Evolutionary conservation across 35 echinoderm and acorn worm genomes (phyloP).

Genomic region (Strongylocentrotus purpuratus): DNA sequence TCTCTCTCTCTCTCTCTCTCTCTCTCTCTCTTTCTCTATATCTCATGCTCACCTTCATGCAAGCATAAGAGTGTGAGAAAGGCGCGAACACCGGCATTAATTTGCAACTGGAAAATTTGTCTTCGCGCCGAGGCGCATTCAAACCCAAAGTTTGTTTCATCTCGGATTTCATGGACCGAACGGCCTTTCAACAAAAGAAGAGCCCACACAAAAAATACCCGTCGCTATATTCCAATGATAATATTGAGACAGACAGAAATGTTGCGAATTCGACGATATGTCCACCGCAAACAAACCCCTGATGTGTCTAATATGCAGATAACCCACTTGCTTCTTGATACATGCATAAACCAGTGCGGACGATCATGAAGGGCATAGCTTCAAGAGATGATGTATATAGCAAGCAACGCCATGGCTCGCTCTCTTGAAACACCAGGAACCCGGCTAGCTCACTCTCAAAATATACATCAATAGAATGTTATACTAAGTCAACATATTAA

Average conservation of each 20-base stretch:
- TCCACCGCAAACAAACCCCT: not conserved
- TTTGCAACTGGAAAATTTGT: conserved; percentile 50
- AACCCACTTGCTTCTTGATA: conserved; percentile 11
- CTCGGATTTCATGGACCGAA: conserved; percentile 40
- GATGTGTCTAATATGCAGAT: conserved; percentile 21
- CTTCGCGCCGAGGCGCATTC: conserved; percentile 35
- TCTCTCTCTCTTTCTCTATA: not conserved
- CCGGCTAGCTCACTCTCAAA: not conserved
- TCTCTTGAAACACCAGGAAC: not conserved
- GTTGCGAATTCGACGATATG: conserved; percentile 42
- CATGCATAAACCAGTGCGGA: not conserved
- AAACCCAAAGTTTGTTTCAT: conserved; percentile 45
- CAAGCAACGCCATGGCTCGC: not conserved
- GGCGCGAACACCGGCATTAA: conserved; percentile 27
- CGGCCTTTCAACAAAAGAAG: not conserved
- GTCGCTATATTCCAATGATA: conserved; percentile 43
- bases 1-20: no score
- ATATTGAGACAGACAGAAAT: conserved; percentile 49
- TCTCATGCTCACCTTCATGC: not conserved
- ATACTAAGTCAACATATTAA: conserved; percentile 54
- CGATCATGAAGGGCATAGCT: not conserved
- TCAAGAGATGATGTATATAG: not conserved
- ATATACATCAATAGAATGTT: conserved; percentile 47
- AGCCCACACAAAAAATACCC: conserved; percentile 17
- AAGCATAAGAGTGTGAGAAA: not conserved